Percentiles rank a stretch among this genome's conserved stretches.
These are phyloP conservation scores for Nemotelus nigrinus DNA, from an alignment of 2,888 invertebrate species.

Conservation along the genomic window DNA sequence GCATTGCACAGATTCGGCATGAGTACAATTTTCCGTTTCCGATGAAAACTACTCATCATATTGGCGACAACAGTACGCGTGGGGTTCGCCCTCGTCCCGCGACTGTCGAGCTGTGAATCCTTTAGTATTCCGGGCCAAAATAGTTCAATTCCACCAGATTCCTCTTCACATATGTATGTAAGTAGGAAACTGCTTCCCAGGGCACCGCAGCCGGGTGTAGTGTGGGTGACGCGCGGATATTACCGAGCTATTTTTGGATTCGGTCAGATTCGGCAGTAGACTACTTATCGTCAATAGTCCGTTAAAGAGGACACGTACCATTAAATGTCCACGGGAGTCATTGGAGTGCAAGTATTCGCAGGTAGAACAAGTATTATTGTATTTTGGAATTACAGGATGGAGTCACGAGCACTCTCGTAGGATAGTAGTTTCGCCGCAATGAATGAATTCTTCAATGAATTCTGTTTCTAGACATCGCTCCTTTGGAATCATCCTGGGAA, in stretches of 20 bases:
- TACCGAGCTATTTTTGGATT: conserved; percentile 11
- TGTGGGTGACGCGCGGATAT: neutral
- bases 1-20: neutral
- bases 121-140: too few species aligned
- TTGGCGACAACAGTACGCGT: conserved; percentile 28
- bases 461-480: neutral
- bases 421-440: neutral
- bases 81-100: neutral
- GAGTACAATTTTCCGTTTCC: conserved; percentile 5
- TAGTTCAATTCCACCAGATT: too few species aligned
- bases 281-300: too few species aligned
- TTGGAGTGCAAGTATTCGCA: too few species aligned
- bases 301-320: too few species aligned
- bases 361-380: neutral
- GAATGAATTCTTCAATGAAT: neutral
- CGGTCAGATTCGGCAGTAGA: neutral
- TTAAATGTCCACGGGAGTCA: too few species aligned
- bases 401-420: neutral
- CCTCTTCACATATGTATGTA: neutral
- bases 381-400: neutral
- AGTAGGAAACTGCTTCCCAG: neutral
- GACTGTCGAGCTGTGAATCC: too few species aligned
- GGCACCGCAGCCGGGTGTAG: neutral
- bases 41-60: conserved; percentile 32
- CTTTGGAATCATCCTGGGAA: neutral